Evolutionary conservation across 2,113 vertebrate species (phyloP).

Genomic region (Bolborhynchus lineola): DNA sequence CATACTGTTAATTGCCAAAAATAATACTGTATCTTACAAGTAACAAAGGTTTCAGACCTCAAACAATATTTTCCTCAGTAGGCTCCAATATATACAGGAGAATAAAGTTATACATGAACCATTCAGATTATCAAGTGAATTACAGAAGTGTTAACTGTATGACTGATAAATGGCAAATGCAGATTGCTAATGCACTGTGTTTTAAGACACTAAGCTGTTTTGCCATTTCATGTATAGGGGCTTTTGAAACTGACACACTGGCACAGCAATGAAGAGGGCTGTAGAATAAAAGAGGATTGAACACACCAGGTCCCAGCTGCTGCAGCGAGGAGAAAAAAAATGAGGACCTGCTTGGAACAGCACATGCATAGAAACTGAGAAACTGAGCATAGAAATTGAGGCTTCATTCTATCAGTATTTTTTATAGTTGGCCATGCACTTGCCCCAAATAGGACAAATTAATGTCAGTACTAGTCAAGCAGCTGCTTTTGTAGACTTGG

Average conservation of each 20-base stretch:
- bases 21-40: background rate
- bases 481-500: background rate
- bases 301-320: background rate
- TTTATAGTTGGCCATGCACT: background rate
- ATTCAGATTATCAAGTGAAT: background rate
- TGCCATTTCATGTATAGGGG: accelerated
- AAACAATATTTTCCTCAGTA: constrained; percentile 13
- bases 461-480: background rate
- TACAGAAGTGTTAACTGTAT: background rate
- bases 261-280: background rate
- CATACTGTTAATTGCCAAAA: constrained; percentile 37
- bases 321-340: background rate
- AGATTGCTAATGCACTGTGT: background rate
- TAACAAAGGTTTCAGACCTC: constrained; percentile 7
- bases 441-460: background rate
- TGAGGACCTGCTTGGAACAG: background rate
- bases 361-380: background rate
- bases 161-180: background rate
- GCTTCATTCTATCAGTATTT: background rate
- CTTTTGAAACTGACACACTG: background rate
- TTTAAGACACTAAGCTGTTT: background rate
- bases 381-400: background rate
- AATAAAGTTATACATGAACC: background rate
- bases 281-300: background rate
- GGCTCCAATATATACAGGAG: background rate